Conservation (phyloP, 2,888 invertebrate genomes). For the Hyposoter dolosus region DNA sequence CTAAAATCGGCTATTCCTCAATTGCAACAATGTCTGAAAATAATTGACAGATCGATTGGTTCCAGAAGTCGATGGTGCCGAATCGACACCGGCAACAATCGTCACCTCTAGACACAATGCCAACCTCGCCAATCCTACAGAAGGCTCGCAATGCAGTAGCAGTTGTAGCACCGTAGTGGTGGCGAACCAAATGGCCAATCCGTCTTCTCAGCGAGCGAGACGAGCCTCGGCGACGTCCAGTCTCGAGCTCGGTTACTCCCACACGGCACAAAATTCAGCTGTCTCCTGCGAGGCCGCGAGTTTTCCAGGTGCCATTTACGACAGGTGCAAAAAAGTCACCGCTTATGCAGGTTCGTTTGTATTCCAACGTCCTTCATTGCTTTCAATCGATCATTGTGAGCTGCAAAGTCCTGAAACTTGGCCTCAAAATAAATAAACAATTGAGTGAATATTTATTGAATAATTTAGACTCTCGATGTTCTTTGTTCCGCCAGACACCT, state of each 20-base stretch:
- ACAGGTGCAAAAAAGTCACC: constrained; percentile 81
- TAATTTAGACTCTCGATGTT: neutral
- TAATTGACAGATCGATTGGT: constrained; percentile 49
- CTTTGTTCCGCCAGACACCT: constrained; percentile 47
- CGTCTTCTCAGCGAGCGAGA: constrained; percentile 82
- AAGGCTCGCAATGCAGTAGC: constrained; percentile 93
- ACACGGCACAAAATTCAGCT: constrained; percentile 94
- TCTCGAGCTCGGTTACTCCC: constrained; percentile 93
- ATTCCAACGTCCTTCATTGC: neutral
- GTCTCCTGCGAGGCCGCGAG: constrained; percentile 88
- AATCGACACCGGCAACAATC: constrained; percentile 71
- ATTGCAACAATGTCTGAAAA: neutral
- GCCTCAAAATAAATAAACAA: neutral
- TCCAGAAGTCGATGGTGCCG: constrained; percentile 79
- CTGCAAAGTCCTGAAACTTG: neutral
- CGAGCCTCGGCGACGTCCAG: constrained; percentile 92
- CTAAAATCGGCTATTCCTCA: neutral
- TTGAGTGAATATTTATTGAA: neutral
- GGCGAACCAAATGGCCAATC: constrained; percentile 85
- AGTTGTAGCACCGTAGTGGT: constrained; percentile 95
- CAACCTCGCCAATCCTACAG: constrained; percentile 75
- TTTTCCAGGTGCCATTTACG: constrained; percentile 85
- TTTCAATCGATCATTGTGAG: neutral
- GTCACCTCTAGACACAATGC: constrained; percentile 67
- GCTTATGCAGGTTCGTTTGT: constrained; percentile 78